Evolutionary conservation across 2,888 invertebrate genomes (phyloP), one percentile per base, ranked within the genome.

Genomic region (Pristionchus entomophagus): DNA sequence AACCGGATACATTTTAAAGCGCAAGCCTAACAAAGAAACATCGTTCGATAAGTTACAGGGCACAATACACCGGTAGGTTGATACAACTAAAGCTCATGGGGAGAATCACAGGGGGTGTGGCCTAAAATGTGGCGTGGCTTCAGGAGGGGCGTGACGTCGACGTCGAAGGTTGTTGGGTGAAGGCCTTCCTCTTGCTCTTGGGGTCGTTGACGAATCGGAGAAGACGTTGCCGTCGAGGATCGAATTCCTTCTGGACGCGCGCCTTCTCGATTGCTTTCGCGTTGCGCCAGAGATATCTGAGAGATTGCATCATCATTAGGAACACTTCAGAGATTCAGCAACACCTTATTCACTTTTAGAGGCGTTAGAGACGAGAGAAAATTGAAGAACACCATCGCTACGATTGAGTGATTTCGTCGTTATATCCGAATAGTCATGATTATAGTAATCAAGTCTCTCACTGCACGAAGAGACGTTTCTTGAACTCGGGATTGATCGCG

Each of bases 181-280:
- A 80, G 26, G 35, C 45, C 62, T 89, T 89, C 88, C 89, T 89
- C 82, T 90, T 81, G 19, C 88, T 88, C 45, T 89, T 90, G 49
- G 92, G 90, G 87, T 92, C 92, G 59, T 92, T 91, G 65, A 93
- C 92, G 84, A 91, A 92, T 56, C 91, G 88, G 8, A 93, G 89
- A 17, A 93, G 88, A 14, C 92, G 89, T 85, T 93, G 93, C 77
- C 92, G 49, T 69, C 92, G 85, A 45, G 93, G 93, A 86, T 93
- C 92, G 87, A 93, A 93, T 84, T 93, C 93, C 77, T 91, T 90
- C 87, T 92, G 92, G 8, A 93, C 93, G 12, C 93, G 88, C 45
- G 90, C 91, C 88, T 93, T 93, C 85, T 93, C 93, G 29, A 89
- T 89, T 0, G 93, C 89, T 87, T 93, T 93, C 59, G 93, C 92